Conservation (phyloP, 2,113 vertebrate genomes). For the Thalassoma bifasciatum region DNA sequence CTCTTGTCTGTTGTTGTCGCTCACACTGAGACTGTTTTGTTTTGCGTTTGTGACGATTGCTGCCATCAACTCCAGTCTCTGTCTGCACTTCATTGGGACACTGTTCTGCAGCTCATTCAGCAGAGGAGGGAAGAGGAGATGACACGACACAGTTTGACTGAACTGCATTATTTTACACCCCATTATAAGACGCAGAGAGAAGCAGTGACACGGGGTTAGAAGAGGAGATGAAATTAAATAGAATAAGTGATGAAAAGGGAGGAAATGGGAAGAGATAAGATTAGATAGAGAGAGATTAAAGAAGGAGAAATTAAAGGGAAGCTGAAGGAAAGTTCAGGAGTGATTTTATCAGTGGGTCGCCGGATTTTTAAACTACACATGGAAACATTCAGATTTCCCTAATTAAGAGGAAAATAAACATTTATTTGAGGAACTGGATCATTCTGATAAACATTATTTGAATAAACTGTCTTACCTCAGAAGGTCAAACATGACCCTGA, state of each 20-base stretch:
- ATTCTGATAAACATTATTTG: no score
- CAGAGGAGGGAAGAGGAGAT: background rate
- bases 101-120: constrained; percentile 15
- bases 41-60: constrained; percentile 32
- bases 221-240: constrained; percentile 10
- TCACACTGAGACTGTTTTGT: constrained; percentile 59
- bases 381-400: no score
- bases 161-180: constrained; percentile 9
- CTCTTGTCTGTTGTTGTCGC: constrained; percentile 46
- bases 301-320: constrained; percentile 2
- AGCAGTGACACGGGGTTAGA: constrained; percentile 10
- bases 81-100: constrained; percentile 55
- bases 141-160: background rate
- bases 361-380: no score
- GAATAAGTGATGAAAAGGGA: constrained; percentile 22
- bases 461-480: background rate
- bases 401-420: background rate
- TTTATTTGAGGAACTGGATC: background rate
- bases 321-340: background rate
- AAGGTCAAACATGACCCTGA: background rate
- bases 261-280: background rate
- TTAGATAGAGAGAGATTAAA: constrained; percentile 11
- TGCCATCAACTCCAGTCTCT: constrained; percentile 43
- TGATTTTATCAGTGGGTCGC: no score
- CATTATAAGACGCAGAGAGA: background rate